Evolutionary conservation across 2,797 vertebrate genomes (phyloP).

Genomic region (Gymnothorax javanicus): DNA sequence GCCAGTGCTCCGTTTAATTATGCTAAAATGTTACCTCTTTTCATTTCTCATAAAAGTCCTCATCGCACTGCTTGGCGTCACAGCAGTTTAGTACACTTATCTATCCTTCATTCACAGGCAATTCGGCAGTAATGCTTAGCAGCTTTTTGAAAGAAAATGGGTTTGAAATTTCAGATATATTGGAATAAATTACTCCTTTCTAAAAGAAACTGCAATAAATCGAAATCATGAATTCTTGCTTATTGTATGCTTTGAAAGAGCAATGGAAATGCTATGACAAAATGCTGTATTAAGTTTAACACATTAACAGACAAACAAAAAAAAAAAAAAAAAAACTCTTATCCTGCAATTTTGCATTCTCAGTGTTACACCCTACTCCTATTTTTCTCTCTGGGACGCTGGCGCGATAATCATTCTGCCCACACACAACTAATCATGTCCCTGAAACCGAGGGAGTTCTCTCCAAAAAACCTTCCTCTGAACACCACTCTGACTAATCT

Average conservation of each 20-base stretch:
- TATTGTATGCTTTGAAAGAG: background rate
- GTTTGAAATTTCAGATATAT: background rate
- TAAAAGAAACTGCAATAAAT: background rate
- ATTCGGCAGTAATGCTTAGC: background rate
- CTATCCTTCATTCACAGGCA: background rate
- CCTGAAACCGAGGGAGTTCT: background rate
- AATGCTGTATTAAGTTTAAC: background rate
- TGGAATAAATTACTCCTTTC: background rate
- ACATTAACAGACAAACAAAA: background rate
- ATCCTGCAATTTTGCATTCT: background rate
- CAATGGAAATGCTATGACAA: background rate
- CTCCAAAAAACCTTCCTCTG: slow-evolving; percentile 5
- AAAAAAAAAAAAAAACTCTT: background rate
- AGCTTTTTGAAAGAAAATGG: background rate
- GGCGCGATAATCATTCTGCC: background rate
- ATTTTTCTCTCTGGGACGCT: background rate
- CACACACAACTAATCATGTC: slow-evolving; percentile 6
- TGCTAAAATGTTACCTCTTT: background rate
- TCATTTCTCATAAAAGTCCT: slow-evolving; percentile 3
- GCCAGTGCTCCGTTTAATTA: background rate
- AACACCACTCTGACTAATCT: background rate
- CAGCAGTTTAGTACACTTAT: background rate
- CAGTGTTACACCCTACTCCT: background rate
- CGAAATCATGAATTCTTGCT: background rate
- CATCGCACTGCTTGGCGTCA: too few relatives aligned